Percentiles rank a stretch among this genome's conserved stretches.
phyloP scores from a whole-genome alignment of 1,140 invertebrate genomes.

The Leptinotarsa lineolata region DNA sequence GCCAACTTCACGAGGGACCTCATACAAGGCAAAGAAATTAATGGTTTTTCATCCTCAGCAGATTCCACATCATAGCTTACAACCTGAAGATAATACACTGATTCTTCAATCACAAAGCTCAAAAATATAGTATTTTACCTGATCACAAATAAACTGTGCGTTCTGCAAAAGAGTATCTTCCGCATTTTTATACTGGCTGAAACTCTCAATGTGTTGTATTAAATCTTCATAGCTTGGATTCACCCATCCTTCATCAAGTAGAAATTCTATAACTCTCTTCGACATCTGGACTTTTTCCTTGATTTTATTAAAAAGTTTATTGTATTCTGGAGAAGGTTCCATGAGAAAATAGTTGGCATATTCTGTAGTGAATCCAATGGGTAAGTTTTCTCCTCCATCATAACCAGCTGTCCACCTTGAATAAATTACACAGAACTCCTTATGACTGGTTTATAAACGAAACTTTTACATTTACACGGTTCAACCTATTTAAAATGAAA shows the following conservation, averaged over 20 bases:
- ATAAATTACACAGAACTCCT: constrained; percentile 36
- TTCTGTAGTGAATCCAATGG: constrained; percentile 76
- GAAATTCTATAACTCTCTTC: constrained; percentile 82
- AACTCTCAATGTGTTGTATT: constrained; percentile 61
- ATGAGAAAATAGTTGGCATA: constrained; percentile 84
- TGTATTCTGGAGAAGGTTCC: constrained; percentile 73
- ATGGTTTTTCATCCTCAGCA: constrained; percentile 63
- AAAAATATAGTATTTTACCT: constrained; percentile 56
- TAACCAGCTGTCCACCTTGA: constrained; percentile 71
- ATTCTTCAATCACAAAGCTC: too few relatives aligned
- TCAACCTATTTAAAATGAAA: too few relatives aligned
- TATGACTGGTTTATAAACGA: too few relatives aligned
- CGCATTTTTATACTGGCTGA: constrained; percentile 65
- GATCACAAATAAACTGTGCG: constrained; percentile 84
- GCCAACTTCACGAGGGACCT: constrained; percentile 75
- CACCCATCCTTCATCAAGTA: constrained; percentile 67
- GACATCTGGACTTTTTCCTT: constrained; percentile 80
- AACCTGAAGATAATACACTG: constrained; percentile 51
- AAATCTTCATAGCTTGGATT: constrained; percentile 82
- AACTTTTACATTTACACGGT: too few relatives aligned
- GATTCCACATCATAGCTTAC: constrained; percentile 72
- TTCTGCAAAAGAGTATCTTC: constrained; percentile 81
- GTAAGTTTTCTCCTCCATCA: constrained; percentile 78
- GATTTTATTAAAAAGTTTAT: constrained; percentile 70
- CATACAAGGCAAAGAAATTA: constrained; percentile 79